A percentile compares a stretch with the other conserved stretches of the same genome.
Conservation (phyloP, 2,888 invertebrate genomes). For the Epinotia brunnichana region DNA sequence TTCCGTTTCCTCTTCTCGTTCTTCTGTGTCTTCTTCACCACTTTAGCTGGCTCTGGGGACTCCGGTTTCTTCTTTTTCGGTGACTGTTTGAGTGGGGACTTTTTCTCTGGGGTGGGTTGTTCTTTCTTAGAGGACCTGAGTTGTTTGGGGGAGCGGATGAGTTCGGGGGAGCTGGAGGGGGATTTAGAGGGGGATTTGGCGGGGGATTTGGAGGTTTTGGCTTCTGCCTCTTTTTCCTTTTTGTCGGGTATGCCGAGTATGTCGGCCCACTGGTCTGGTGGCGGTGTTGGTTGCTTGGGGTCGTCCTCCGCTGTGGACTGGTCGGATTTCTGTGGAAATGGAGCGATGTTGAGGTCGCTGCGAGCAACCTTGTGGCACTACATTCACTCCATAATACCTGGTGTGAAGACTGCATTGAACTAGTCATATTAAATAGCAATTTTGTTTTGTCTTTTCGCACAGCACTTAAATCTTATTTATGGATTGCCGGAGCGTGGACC, state of each 20-base stretch:
- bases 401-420: too few relatives aligned
- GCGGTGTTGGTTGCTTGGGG: constrained; percentile 75
- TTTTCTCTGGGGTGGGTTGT: constrained; percentile 57
- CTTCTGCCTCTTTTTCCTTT: constrained; percentile 46
- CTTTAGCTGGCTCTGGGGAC: constrained; percentile 62
- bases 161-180: constrained; percentile 57
- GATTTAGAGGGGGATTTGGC: constrained; percentile 50
- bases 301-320: constrained; percentile 64
- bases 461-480: too few relatives aligned
- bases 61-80: constrained; percentile 68
- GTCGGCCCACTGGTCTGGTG: constrained; percentile 79
- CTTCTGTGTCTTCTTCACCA: constrained; percentile 54
- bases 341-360: constrained; percentile 34
- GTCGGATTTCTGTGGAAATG: constrained; percentile 54
- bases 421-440: too few relatives aligned
- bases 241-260: constrained; percentile 77
- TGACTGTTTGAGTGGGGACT: constrained; percentile 64
- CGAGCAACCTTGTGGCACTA: neutral
- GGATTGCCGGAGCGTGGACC: too few relatives aligned
- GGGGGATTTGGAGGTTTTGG: constrained; percentile 44
- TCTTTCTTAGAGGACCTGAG: constrained; percentile 72
- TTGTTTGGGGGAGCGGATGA: constrained; percentile 65
- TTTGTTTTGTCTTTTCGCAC: too few relatives aligned
- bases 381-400: neutral
- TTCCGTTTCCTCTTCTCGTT: constrained; percentile 63